Percentiles rank a stretch among this genome's conserved stretches.
phyloP scores from a whole-genome alignment of 2,797 vertebrate species.

The Enteromius radiatus region DNA sequence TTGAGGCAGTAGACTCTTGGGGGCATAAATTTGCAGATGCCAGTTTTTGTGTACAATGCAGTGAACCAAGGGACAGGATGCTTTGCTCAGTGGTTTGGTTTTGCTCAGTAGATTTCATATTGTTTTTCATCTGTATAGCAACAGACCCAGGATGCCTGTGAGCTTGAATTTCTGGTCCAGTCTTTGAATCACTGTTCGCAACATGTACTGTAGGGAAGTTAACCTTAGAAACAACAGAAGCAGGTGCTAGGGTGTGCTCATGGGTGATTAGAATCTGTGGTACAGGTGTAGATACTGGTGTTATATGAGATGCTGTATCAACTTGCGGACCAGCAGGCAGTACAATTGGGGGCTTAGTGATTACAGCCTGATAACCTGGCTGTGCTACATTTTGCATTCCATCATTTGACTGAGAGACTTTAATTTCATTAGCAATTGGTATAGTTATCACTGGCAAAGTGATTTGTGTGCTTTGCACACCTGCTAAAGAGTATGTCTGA shows the following conservation, averaged over 20 bases:
- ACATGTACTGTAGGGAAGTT: slow-evolving; percentile 67
- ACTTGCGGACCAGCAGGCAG: slow-evolving; percentile 79
- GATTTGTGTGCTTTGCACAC: slow-evolving; percentile 73
- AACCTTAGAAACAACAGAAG: slow-evolving; percentile 73
- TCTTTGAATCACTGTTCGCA: slow-evolving; percentile 72
- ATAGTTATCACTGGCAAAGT: slow-evolving; percentile 79
- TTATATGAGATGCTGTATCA: slow-evolving; percentile 76
- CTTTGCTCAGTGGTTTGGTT: slow-evolving; percentile 72
- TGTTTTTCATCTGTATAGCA: slow-evolving; percentile 66
- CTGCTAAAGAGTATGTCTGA: slow-evolving; percentile 79
- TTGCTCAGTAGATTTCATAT: slow-evolving; percentile 69
- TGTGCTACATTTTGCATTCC: slow-evolving; percentile 74
- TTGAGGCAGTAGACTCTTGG: slow-evolving; percentile 93
- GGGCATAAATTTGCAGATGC: slow-evolving; percentile 88
- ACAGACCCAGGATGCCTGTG: slow-evolving; percentile 72
- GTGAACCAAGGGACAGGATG: slow-evolving; percentile 73
- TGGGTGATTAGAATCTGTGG: slow-evolving; percentile 96
- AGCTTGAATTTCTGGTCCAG: slow-evolving; percentile 75
- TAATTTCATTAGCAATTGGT: slow-evolving; percentile 74
- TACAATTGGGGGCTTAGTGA: slow-evolving; percentile 76
- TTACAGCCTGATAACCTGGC: slow-evolving; percentile 71
- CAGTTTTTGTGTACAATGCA: slow-evolving; percentile 82
- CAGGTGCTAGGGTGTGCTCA: slow-evolving; percentile 81
- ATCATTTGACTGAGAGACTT: slow-evolving; percentile 76
- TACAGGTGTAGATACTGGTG: slow-evolving; percentile 77